Percentiles rank a stretch among this genome's conserved stretches.
Evolutionary conservation across 2,888 invertebrate species (phyloP).

Genomic region (Heliothis peltigera): DNA sequence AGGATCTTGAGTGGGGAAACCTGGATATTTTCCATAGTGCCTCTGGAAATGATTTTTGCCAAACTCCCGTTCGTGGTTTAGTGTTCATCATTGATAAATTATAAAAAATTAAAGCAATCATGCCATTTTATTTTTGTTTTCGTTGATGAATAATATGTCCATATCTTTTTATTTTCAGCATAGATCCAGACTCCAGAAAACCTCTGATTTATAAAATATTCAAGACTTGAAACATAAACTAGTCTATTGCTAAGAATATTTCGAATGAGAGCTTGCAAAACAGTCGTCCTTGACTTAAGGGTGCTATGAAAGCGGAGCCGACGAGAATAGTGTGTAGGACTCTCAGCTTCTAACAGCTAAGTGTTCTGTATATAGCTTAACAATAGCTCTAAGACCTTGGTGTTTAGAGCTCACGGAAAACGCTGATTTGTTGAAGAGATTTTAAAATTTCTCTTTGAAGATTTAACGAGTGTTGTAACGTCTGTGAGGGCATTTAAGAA

Average conservation of each 20-base stretch:
- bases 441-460: not conserved
- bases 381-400: conserved; percentile 1
- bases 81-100: too few species aligned
- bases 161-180: too few species aligned
- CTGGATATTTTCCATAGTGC: not conserved
- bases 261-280: conserved; percentile 22
- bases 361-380: conserved; percentile 35
- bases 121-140: too few species aligned
- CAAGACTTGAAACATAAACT: not conserved
- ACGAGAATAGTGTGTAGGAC: conserved; percentile 15
- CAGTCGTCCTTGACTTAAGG: conserved; percentile 25
- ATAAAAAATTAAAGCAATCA: too few species aligned
- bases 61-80: too few species aligned
- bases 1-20: not conserved
- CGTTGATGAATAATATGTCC: too few species aligned
- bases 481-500: not conserved
- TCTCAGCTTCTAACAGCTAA: conserved; percentile 24
- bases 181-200: too few species aligned
- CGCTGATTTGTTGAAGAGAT: not conserved
- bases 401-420: conserved; percentile 1
- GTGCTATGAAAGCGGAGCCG: conserved; percentile 11
- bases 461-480: not conserved
- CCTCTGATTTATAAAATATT: too few species aligned
- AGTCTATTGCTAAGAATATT: conserved; percentile 7
- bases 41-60: too few species aligned